Conservation (phyloP, 2,888 invertebrate species). For the Cotesia congregata region DNA sequence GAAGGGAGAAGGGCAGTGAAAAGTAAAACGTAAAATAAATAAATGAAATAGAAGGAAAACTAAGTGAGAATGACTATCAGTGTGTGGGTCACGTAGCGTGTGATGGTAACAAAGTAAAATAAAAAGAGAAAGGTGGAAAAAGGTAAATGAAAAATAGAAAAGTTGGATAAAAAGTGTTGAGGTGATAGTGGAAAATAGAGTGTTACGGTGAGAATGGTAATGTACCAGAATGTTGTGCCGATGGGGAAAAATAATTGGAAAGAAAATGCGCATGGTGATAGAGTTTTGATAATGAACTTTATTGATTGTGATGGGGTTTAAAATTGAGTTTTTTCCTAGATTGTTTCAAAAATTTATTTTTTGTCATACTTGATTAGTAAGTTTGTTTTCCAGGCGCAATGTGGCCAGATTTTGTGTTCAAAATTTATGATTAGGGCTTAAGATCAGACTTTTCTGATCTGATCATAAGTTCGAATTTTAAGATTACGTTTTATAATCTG, state of each 20-base stretch:
- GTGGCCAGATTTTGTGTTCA: no score
- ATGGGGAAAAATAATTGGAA: neutral
- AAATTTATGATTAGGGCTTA: no score
- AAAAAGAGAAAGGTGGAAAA: neutral
- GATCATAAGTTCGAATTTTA: no score
- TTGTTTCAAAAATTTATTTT: no score
- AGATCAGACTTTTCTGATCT: no score
- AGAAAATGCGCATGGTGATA: neutral
- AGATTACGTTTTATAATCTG: no score
- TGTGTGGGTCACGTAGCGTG: neutral
- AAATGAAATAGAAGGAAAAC: neutral
- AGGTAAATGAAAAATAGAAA: neutral
- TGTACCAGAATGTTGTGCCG: neutral
- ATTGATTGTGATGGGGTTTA: neutral
- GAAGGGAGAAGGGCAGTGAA: neutral
- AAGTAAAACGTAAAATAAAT: neutral
- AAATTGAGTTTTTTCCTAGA: no score
- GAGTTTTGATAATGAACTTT: neutral
- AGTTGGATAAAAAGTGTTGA: neutral
- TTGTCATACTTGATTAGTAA: no score
- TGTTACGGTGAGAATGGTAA: neutral
- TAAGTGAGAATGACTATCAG: neutral
- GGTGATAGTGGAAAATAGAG: neutral
- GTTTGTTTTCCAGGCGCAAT: no score
- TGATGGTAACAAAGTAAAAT: neutral